Percentiles rank a stretch among this genome's conserved stretches.
These are phyloP conservation scores for Chionis minor DNA, from an alignment of 2,113 vertebrate species.

Conservation along the genomic window DNA sequence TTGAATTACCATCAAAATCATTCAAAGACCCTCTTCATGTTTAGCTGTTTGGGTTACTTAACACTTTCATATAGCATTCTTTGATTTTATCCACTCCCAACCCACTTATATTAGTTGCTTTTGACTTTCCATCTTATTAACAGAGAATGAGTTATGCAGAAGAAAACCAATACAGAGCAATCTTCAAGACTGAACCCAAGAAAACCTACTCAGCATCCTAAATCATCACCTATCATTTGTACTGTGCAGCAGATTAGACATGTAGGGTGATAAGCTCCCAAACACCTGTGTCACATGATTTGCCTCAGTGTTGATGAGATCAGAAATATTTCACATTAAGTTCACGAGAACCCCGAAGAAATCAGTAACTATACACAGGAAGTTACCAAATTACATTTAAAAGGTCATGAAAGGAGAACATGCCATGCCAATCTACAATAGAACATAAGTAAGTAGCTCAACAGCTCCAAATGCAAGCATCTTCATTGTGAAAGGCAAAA, in stretches of 20 bases:
- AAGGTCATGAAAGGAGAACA: neutral
- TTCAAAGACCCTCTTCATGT: neutral
- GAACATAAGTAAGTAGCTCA: neutral
- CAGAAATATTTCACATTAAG: neutral
- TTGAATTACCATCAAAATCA: neutral
- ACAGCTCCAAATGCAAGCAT: neutral
- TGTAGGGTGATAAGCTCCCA: neutral
- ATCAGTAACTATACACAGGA: neutral
- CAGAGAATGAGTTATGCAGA: fast-evolving
- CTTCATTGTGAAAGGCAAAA: neutral
- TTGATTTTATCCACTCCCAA: neutral
- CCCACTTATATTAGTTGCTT: neutral
- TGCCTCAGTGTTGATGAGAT: neutral
- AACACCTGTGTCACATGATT: neutral
- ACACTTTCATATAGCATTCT: neutral
- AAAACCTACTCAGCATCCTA: neutral
- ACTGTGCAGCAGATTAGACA: neutral
- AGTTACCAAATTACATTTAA: neutral
- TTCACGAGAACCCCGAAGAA: neutral
- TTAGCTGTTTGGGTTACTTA: neutral
- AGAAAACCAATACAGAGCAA: neutral
- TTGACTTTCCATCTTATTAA: neutral
- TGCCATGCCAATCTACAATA: neutral
- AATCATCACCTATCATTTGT: neutral
- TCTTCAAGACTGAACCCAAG: neutral